A percentile compares a stretch with the other conserved stretches of the same genome.
Conservation (phyloP, 2,888 invertebrate genomes). For the Anagyrus pseudococci region DNA sequence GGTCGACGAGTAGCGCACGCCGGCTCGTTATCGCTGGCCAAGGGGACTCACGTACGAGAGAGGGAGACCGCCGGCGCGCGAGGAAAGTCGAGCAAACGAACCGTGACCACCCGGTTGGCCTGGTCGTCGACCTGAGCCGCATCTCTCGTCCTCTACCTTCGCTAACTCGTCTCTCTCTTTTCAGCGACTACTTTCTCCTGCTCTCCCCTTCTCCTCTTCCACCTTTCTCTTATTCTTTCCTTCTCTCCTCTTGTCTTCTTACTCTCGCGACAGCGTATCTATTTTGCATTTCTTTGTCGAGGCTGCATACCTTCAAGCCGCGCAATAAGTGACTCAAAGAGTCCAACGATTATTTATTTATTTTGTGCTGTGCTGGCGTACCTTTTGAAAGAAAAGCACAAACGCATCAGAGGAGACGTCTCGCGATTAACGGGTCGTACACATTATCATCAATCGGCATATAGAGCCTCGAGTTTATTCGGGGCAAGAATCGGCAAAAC, state of each 20-base stretch:
- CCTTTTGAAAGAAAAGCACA: no score
- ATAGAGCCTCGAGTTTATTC: no score
- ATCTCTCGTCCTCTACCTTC: background rate
- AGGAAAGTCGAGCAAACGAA: constrained; percentile 19
- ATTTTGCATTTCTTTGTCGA: constrained; percentile 27
- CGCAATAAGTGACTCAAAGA: no score
- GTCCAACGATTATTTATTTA: no score
- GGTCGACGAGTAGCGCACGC: constrained; percentile 4
- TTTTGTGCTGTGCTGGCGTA: no score
- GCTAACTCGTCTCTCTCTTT: constrained; percentile 2
- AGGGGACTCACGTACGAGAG: constrained; percentile 21
- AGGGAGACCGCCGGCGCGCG: background rate
- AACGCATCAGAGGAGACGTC: no score
- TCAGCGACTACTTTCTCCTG: no score
- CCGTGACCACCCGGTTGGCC: constrained; percentile 9
- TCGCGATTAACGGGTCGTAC: no score
- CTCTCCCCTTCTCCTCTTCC: background rate
- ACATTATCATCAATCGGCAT: no score
- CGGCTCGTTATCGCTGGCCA: constrained; percentile 21
- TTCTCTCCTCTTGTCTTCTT: background rate
- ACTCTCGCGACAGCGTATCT: background rate
- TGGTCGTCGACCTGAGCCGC: background rate
- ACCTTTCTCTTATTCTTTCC: background rate
- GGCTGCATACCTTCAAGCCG: no score
- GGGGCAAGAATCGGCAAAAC: no score